Evolutionary conservation across 2,888 invertebrate genomes (phyloP).

Genomic region (Carabus problematicus): DNA sequence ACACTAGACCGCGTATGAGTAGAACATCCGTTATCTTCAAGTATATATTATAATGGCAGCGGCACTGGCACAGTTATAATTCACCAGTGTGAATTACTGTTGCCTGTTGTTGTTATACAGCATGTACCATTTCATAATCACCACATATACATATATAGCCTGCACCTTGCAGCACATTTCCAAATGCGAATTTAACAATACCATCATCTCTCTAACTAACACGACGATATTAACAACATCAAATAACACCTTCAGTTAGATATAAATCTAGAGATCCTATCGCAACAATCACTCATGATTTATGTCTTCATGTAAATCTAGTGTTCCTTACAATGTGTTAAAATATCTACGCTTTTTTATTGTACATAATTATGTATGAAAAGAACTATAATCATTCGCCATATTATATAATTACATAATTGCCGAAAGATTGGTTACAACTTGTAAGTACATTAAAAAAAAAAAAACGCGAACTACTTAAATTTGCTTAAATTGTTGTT

Average conservation of each 20-base stretch:
- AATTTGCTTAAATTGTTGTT: no score
- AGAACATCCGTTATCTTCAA: neutral
- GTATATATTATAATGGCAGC: conserved; percentile 5
- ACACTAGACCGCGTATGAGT: no score
- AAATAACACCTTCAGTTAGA: conserved; percentile 20
- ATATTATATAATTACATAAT: no score
- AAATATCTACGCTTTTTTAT: no score
- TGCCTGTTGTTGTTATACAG: neutral
- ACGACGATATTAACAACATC: conserved; percentile 14
- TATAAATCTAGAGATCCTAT: conserved; percentile 5
- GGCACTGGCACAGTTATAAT: neutral
- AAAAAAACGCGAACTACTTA: no score
- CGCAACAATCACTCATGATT: neutral
- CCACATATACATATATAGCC: no score
- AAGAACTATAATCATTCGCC: no score
- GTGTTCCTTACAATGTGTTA: no score
- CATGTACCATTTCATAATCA: conserved; percentile 10
- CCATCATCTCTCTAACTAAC: neutral
- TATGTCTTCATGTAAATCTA: no score
- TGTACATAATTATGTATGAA: no score
- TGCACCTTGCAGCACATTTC: conserved; percentile 1
- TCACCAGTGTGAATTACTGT: conserved; percentile 9
- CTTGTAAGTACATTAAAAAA: no score
- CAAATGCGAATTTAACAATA: conserved; percentile 16
- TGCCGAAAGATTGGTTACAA: no score